phyloP scores from a whole-genome alignment of 35 echinoderm and acorn worm genomes.

The Anneissia japonica region DNA sequence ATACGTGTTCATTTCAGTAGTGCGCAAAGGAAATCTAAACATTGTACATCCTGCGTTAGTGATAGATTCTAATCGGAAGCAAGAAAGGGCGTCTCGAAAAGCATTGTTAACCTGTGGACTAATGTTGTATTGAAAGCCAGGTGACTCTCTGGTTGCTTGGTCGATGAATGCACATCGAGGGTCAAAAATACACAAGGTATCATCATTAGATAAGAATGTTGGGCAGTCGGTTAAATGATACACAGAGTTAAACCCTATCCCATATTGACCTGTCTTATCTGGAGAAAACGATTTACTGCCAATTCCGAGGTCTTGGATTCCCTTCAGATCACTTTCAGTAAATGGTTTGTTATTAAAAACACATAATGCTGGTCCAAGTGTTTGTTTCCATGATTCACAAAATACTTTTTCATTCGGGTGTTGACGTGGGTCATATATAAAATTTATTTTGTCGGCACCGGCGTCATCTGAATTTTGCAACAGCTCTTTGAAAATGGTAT shows the following conservation, averaged over 20 bases:
- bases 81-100: slow-evolving; percentile 46
- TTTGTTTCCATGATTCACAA: slow-evolving; percentile 28
- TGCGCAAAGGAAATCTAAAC: slow-evolving; percentile 73
- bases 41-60: slow-evolving; percentile 22
- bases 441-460: slow-evolving; percentile 75
- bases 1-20: neutral
- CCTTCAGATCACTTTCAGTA: slow-evolving; percentile 58
- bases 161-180: slow-evolving; percentile 53
- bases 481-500: slow-evolving; percentile 72
- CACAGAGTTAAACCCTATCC: slow-evolving; percentile 82
- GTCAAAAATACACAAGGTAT: slow-evolving; percentile 66
- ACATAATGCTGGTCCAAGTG: slow-evolving; percentile 70
- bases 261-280: slow-evolving; percentile 65
- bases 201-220: slow-evolving; percentile 49
- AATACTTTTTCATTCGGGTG: slow-evolving; percentile 35
- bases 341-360: slow-evolving; percentile 77
- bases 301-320: slow-evolving; percentile 69
- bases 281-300: slow-evolving; percentile 43
- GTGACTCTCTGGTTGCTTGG: slow-evolving; percentile 19
- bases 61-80: slow-evolving; percentile 36
- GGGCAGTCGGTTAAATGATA: slow-evolving; percentile 88
- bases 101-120: neutral
- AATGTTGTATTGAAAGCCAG: slow-evolving; percentile 37
- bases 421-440: slow-evolving; percentile 54
- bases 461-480: slow-evolving; percentile 97